These are phyloP conservation scores for Trichacis sp. DNA, from an alignment of 2,888 invertebrate genomes.

Conservation along the genomic window DNA sequence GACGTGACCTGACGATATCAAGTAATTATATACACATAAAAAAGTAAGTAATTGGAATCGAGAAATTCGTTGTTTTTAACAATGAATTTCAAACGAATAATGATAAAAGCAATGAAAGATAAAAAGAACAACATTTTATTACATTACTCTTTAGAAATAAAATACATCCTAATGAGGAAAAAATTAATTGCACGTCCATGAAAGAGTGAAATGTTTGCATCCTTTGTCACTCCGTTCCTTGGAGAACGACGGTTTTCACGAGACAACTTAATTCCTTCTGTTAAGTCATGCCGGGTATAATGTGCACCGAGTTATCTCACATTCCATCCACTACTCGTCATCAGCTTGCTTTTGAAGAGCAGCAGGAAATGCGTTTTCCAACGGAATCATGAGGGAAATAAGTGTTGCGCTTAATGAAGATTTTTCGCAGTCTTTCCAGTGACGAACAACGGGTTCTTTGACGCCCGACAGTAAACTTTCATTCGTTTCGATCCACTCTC, in stretches of 20 bases:
- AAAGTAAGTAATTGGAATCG: no score
- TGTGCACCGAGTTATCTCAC: constrained; percentile 38
- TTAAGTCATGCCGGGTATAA: constrained; percentile 16
- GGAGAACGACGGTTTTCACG: neutral
- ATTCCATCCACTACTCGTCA: constrained; percentile 61
- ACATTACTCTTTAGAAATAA: no score
- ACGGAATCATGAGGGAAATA: constrained; percentile 5
- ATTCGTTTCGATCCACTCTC: constrained; percentile 16
- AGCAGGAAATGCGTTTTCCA: constrained; percentile 24
- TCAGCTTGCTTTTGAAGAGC: constrained; percentile 45
- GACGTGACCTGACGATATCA: no score
- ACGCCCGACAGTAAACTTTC: neutral
- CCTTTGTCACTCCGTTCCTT: neutral
- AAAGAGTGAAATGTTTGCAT: no score
- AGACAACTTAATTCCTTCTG: constrained; percentile 4
- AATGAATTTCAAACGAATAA: no score
- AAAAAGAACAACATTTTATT: no score
- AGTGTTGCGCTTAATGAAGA: neutral
- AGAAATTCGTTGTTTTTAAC: no score
- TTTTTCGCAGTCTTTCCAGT: neutral
- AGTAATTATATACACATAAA: no score
- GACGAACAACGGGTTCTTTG: constrained; percentile 3
- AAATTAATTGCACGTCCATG: no score
- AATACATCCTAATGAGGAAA: no score
- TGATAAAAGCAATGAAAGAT: no score